Percentiles rank a stretch among this genome's conserved stretches.
Conservation (phyloP, 2,888 invertebrate genomes). For the Sepiola atlantica region DNA sequence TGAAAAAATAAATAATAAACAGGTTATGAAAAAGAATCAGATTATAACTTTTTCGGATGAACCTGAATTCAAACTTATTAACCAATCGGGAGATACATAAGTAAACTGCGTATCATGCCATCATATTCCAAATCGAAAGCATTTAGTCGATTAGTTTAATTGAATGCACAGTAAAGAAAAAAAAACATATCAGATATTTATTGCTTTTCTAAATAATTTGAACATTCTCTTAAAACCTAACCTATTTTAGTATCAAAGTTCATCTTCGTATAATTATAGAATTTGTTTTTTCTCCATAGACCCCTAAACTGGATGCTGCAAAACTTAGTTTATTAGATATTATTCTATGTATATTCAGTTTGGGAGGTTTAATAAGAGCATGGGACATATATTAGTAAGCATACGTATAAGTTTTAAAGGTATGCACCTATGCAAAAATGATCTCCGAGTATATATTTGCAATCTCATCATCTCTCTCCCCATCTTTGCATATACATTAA, state of each 20-base stretch:
- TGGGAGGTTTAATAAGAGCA: neutral
- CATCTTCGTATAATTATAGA: neutral
- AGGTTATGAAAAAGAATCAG: neutral
- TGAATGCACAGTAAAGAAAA: neutral
- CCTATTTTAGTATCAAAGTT: neutral
- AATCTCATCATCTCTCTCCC: neutral
- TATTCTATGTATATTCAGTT: neutral
- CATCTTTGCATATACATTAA: neutral
- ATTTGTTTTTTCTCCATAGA: neutral
- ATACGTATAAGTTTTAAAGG: neutral
- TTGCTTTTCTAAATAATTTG: neutral
- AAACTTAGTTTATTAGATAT: neutral
- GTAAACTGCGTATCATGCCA: neutral
- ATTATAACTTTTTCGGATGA: neutral
- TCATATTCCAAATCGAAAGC: neutral
- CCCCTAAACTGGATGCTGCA: neutral
- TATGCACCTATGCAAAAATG: conserved; percentile 48
- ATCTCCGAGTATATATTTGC: neutral
- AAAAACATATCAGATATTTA: neutral
- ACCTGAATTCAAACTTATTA: neutral
- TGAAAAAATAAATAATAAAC: neutral
- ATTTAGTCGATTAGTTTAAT: neutral
- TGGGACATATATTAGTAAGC: neutral
- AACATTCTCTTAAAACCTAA: neutral
- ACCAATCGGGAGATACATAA: neutral